Conservation (phyloP, 1,140 invertebrate species). For the Drosophila sucinea region DNA sequence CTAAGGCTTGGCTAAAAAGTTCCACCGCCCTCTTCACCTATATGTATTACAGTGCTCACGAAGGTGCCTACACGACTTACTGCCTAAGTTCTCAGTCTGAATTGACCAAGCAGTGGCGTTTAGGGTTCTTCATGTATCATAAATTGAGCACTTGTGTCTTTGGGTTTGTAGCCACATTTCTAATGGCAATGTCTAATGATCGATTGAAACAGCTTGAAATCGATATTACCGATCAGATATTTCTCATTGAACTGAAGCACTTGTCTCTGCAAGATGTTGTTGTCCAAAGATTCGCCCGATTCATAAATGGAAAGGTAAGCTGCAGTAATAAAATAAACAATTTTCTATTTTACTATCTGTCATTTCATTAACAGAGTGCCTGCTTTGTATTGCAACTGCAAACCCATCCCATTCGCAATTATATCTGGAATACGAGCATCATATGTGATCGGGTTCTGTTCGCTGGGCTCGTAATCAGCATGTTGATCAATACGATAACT, state of each 20-base stretch:
- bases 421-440: slow-evolving; percentile 27
- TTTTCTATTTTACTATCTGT: no score
- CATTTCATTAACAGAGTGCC: neutral
- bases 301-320: slow-evolving; percentile 29
- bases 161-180: slow-evolving; percentile 16
- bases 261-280: neutral
- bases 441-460: slow-evolving; percentile 29
- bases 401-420: slow-evolving; percentile 22
- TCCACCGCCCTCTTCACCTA: slow-evolving; percentile 24
- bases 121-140: slow-evolving; percentile 2
- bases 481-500: slow-evolving; percentile 35
- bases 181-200: slow-evolving; percentile 26
- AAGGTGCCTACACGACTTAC: slow-evolving; percentile 23
- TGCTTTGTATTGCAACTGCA: slow-evolving; percentile 19
- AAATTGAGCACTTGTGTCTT: slow-evolving; percentile 27
- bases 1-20: slow-evolving; percentile 19
- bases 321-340: neutral
- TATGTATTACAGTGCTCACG: slow-evolving; percentile 27
- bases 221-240: slow-evolving; percentile 13
- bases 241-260: slow-evolving; percentile 24
- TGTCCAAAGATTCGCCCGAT: slow-evolving; percentile 13
- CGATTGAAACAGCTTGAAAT: slow-evolving; percentile 24
- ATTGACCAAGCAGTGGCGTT: neutral
- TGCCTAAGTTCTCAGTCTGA: slow-evolving; percentile 16
- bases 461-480: slow-evolving; percentile 18